phyloP scores from a whole-genome alignment of 2,113 vertebrate species.

The Bettongia penicillata region DNA sequence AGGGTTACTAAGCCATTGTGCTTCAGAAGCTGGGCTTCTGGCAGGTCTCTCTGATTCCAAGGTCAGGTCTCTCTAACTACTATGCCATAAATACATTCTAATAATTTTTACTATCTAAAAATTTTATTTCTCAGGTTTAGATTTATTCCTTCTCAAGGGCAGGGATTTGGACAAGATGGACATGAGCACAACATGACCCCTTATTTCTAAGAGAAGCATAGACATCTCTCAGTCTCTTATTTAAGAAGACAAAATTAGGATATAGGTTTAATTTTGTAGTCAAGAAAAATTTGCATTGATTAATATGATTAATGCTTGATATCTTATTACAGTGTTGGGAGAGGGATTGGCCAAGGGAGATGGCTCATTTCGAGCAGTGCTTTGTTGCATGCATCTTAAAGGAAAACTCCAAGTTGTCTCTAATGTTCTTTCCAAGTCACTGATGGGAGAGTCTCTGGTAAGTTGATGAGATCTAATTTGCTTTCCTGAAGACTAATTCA shows the following conservation, averaged over 20 bases:
- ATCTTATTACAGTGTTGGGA: conserved; percentile 90
- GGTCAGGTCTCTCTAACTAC: neutral
- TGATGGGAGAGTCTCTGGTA: conserved; percentile 98
- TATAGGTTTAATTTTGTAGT: conserved; percentile 46
- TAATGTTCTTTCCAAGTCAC: conserved; percentile 94
- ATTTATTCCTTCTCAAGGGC: neutral
- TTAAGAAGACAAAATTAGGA: conserved; percentile 35
- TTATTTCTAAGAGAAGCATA: neutral
- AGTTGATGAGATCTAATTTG: conserved; percentile 70
- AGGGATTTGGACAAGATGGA: neutral
- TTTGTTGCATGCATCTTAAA: conserved; percentile 95
- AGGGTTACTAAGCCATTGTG: neutral
- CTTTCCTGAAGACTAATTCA: conserved; percentile 6
- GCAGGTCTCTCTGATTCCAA: neutral
- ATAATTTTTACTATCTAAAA: neutral
- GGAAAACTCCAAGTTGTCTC: conserved; percentile 96
- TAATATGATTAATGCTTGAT: conserved; percentile 57
- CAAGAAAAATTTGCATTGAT: neutral
- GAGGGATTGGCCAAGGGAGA: conserved; percentile 93
- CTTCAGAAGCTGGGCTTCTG: neutral
- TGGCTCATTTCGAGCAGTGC: conserved; percentile 91
- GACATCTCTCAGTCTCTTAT: neutral
- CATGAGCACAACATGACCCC: neutral
- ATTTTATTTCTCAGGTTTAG: neutral
- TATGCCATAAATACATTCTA: neutral